phyloP scores from a whole-genome alignment of 2,113 vertebrate species.

The Hydrolagus affinis region DNA sequence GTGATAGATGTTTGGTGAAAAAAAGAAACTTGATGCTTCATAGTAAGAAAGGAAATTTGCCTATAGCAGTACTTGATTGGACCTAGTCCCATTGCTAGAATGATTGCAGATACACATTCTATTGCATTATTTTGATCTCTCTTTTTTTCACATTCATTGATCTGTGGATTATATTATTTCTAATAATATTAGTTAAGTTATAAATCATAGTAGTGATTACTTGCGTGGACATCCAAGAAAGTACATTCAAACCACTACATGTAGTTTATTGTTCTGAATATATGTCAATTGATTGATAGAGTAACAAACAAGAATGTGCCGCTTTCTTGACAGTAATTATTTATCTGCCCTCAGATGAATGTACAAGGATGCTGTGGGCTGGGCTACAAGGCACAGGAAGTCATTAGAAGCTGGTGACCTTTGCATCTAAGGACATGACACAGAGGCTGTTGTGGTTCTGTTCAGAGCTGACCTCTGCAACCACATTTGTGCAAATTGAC shows the following conservation, averaged over 20 bases:
- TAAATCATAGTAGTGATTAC: conserved; percentile 3
- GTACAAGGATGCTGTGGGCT: conserved; percentile 20
- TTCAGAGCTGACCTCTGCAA: conserved; percentile 53
- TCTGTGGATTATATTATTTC: neutral
- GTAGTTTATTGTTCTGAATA: conserved; percentile 3
- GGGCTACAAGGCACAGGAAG: conserved; percentile 36
- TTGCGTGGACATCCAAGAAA: neutral
- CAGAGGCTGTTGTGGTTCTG: conserved; percentile 40
- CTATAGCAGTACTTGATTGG: neutral
- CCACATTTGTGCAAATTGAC: conserved; percentile 51
- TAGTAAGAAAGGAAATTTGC: neutral
- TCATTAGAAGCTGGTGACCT: conserved; percentile 38
- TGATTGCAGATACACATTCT: neutral
- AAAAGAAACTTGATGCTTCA: neutral
- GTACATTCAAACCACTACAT: neutral
- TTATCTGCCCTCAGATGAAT: conserved; percentile 26
- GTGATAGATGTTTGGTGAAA: neutral
- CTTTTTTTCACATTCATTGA: neutral
- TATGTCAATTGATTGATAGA: conserved; percentile 15
- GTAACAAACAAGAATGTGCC: conserved; percentile 6
- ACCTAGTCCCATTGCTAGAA: neutral
- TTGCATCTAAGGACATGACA: conserved; percentile 38
- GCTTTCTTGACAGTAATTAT: conserved; percentile 8
- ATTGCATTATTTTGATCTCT: neutral
- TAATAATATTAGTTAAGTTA: neutral